Evolutionary conservation across 2,797 vertebrate genomes (phyloP).

Genomic region (Gadopsis marmoratus): DNA sequence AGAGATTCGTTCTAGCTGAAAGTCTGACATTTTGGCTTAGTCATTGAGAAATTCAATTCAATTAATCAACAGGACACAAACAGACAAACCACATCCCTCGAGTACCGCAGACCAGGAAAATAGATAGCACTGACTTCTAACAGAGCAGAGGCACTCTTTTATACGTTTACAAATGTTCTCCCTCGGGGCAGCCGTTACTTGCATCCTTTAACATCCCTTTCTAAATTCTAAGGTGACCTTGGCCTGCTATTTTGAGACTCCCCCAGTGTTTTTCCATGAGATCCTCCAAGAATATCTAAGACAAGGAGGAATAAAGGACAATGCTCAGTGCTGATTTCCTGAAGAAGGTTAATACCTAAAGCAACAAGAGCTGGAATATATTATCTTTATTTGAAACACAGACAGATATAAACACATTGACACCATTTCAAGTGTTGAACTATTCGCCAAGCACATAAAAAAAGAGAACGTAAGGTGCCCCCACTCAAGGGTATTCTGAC

Average conservation of each 20-base stretch:
- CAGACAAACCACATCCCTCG: constrained; percentile 20
- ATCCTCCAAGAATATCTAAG: background rate
- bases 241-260: constrained; percentile 31
- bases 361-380: constrained; percentile 1
- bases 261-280: background rate
- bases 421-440: constrained; percentile 7
- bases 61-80: constrained; percentile 26
- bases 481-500: background rate
- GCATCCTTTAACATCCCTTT: constrained; percentile 19
- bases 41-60: constrained; percentile 41
- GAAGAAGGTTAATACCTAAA: constrained; percentile 15
- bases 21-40: constrained; percentile 44
- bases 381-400: constrained; percentile 9
- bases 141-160: constrained; percentile 22
- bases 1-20: constrained; percentile 18
- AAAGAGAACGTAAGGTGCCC: background rate
- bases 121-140: constrained; percentile 14
- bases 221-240: constrained; percentile 13
- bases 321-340: constrained; percentile 7
- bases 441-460: constrained; percentile 6
- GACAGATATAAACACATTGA: background rate
- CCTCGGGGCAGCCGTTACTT: constrained; percentile 13
- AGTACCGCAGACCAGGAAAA: constrained; percentile 21
- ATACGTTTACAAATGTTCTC: constrained; percentile 16
- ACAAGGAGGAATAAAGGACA: constrained; percentile 14